These are phyloP conservation scores for Elysia crispata DNA, from an alignment of 2,888 invertebrate species.

Conservation along the genomic window DNA sequence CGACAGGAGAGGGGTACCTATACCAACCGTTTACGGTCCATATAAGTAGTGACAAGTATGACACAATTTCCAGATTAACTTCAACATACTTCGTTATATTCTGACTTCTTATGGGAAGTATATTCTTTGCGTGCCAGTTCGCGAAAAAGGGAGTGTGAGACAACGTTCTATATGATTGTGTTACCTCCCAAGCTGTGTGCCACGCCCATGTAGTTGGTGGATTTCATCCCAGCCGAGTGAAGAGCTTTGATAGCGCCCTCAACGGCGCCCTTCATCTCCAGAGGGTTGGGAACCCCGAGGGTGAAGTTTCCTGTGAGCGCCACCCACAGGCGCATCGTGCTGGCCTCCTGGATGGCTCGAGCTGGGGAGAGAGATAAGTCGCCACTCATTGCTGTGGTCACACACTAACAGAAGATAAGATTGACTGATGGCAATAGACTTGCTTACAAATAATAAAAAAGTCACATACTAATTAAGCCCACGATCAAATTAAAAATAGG, in stretches of 20 bases:
- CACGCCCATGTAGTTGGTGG: conserved; percentile 60
- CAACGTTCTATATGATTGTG: too few relatives aligned
- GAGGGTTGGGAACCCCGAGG: conserved; percentile 56
- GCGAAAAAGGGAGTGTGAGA: too few relatives aligned
- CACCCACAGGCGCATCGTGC: conserved; percentile 60
- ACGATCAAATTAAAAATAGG: too few relatives aligned
- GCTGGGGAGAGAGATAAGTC: conserved; percentile 45
- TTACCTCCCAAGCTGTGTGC: conserved; percentile 69
- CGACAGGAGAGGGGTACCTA: too few relatives aligned
- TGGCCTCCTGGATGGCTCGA: conserved; percentile 56
- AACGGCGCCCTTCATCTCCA: conserved; percentile 56
- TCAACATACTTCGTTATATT: too few relatives aligned
- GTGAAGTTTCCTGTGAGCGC: conserved; percentile 60
- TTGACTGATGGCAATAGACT: background rate
- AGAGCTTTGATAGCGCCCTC: conserved; percentile 54
- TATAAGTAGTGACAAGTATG: too few relatives aligned
- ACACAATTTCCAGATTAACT: too few relatives aligned
- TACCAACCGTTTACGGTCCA: too few relatives aligned
- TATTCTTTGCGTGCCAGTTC: too few relatives aligned
- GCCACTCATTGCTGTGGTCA: background rate
- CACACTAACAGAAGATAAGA: background rate
- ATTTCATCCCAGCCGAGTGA: conserved; percentile 56
- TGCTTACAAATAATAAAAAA: too few relatives aligned
- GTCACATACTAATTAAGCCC: too few relatives aligned
- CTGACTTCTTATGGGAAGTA: too few relatives aligned